Conservation (phyloP, 2,113 vertebrate genomes). For the Sterrhoptilus dennistouni region DNA sequence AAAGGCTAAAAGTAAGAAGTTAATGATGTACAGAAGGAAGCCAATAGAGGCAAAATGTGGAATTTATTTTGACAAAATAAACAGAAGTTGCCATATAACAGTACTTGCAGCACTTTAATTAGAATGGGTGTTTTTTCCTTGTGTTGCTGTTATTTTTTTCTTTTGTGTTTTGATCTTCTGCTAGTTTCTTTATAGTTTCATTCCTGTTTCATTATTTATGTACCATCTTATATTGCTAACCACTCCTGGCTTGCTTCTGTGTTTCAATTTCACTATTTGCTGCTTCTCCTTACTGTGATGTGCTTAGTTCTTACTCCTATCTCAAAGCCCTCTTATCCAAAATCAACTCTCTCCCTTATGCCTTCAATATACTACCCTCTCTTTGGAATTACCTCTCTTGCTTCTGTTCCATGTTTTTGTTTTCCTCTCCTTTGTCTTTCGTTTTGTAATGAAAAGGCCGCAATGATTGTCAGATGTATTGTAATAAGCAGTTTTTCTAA, state of each 20-base stretch:
- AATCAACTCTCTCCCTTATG: neutral
- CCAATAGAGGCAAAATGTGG: neutral
- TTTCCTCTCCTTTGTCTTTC: neutral
- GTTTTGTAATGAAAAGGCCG: neutral
- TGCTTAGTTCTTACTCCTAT: neutral
- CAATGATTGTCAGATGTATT: neutral
- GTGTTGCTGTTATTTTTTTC: neutral
- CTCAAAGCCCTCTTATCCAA: neutral
- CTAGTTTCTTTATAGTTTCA: neutral
- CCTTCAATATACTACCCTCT: neutral
- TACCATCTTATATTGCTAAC: neutral
- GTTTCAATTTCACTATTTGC: neutral
- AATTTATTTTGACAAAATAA: neutral
- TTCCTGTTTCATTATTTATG: neutral
- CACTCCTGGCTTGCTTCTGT: neutral
- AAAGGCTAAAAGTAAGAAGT: neutral
- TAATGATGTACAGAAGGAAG: neutral
- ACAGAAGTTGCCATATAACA: neutral
- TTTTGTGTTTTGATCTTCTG: neutral
- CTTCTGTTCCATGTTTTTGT: neutral
- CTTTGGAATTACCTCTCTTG: neutral
- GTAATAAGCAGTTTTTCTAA: neutral
- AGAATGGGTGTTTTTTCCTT: neutral
- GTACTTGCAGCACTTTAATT: neutral
- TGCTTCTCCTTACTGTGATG: neutral